These are phyloP conservation scores for Erebia epiphron DNA, from an alignment of 2,888 invertebrate species.

Conservation along the genomic window DNA sequence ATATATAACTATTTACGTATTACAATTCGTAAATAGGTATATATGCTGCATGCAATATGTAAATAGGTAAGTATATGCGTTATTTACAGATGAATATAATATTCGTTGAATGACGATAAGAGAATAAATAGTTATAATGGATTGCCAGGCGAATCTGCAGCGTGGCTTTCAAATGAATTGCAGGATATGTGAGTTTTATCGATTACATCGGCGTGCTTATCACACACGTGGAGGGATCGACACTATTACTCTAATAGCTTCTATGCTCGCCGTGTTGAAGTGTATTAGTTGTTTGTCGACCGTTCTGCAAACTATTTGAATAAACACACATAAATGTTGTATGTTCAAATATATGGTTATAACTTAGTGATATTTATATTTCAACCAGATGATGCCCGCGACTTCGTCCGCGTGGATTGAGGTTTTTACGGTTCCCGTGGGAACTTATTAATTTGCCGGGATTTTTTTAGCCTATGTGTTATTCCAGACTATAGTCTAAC, in stretches of 20 bases:
- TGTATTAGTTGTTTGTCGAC: constrained; percentile 8
- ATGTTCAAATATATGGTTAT: background rate
- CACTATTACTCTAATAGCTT: constrained; percentile 11
- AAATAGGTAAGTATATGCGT: background rate
- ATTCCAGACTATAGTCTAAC: too few species aligned
- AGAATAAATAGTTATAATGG: constrained; percentile 16
- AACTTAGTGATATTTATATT: background rate
- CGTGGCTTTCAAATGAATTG: constrained; percentile 29
- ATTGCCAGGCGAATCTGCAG: constrained; percentile 18
- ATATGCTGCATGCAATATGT: too few species aligned
- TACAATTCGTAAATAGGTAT: too few species aligned
- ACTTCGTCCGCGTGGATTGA: too few species aligned
- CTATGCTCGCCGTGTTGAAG: background rate
- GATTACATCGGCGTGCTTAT: constrained; percentile 22
- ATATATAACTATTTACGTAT: too few species aligned
- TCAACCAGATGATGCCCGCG: too few species aligned
- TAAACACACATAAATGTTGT: background rate
- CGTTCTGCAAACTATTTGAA: constrained; percentile 3
- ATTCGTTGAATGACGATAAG: constrained; percentile 15
- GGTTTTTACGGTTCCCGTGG: too few species aligned
- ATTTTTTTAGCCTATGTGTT: too few species aligned
- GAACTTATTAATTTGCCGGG: too few species aligned
- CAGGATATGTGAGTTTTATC: constrained; percentile 32
- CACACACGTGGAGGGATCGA: constrained; percentile 1
- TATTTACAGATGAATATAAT: background rate